These are phyloP conservation scores for Drosophila ustulata DNA, from an alignment of 2,888 invertebrate genomes.

Conservation along the genomic window DNA sequence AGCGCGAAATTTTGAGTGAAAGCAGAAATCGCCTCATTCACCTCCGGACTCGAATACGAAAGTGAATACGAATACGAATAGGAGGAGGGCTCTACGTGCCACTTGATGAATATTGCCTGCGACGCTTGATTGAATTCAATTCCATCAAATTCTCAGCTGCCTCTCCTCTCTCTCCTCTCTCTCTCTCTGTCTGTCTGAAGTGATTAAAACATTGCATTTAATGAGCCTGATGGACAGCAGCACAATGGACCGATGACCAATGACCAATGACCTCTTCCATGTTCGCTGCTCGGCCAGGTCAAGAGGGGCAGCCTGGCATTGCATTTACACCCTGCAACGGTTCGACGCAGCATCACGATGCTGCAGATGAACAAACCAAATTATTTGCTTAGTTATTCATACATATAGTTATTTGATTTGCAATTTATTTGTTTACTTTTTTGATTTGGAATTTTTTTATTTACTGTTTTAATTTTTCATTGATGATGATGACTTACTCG, in stretches of 20 bases:
- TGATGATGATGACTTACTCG: too few relatives aligned
- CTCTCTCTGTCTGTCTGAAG: constrained; percentile 15
- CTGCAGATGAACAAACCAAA: too few relatives aligned
- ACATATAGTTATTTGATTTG: too few relatives aligned
- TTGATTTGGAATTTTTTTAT: too few relatives aligned
- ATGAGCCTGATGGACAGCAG: constrained; percentile 24
- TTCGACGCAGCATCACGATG: too few relatives aligned
- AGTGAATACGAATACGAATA: constrained; percentile 4
- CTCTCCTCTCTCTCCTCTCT: not conserved
- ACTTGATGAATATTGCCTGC: constrained; percentile 32
- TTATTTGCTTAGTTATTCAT: too few relatives aligned
- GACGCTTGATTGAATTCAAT: constrained; percentile 23
- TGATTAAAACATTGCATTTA: constrained; percentile 42
- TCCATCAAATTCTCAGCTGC: constrained; percentile 24
- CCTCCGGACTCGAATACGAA: not conserved
- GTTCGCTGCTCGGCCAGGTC: not conserved
- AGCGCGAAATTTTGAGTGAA: not conserved
- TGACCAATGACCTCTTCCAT: not conserved
- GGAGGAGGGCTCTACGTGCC: constrained; percentile 29
- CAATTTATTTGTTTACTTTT: too few relatives aligned
- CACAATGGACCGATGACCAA: not conserved
- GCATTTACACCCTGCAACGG: not conserved
- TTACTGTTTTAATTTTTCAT: too few relatives aligned
- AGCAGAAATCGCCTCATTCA: not conserved
- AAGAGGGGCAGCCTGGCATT: not conserved